phyloP scores from a whole-genome alignment of 37 sponge, comb jelly and placozoan species.

The Amphimedon queenslandica region DNA sequence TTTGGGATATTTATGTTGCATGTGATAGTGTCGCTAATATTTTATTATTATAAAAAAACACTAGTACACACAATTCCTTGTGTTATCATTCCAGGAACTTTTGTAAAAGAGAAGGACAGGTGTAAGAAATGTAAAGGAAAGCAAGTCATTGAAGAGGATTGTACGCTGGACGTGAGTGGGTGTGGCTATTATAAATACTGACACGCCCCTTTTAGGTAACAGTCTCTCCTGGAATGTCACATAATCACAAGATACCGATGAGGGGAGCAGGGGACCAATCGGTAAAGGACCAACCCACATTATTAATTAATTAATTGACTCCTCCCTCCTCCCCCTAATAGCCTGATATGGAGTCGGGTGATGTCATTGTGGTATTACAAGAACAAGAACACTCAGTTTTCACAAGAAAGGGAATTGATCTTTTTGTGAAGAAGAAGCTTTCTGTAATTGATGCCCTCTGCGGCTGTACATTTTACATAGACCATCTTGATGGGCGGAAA shows the following conservation, averaged over 20 bases:
- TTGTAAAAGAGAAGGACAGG: slow-evolving; percentile 71
- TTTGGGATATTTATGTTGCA: background rate
- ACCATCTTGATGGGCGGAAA: slow-evolving; percentile 76
- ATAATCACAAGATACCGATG: slow-evolving; percentile 81
- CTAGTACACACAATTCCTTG: background rate
- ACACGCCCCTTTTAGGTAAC: slow-evolving; percentile 75
- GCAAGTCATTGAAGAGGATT: slow-evolving; percentile 55
- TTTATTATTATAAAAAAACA: slow-evolving; percentile 6
- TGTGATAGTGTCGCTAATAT: background rate
- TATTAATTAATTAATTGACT: background rate
- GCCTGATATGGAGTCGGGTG: slow-evolving; percentile 87
- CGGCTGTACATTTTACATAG: slow-evolving; percentile 58
- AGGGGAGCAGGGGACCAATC: slow-evolving; percentile 69
- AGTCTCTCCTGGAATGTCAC: slow-evolving; percentile 73
- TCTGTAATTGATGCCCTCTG: slow-evolving; percentile 83
- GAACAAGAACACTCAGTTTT: slow-evolving; percentile 69
- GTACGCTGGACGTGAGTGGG: slow-evolving; percentile 62
- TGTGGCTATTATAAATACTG: background rate
- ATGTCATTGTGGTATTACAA: slow-evolving; percentile 82
- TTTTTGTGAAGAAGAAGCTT: slow-evolving; percentile 79
- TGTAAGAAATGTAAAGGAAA: slow-evolving; percentile 91
- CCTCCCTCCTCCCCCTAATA: slow-evolving; percentile 3
- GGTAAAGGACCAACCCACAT: slow-evolving; percentile 17
- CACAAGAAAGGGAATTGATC: slow-evolving; percentile 56
- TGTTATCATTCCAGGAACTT: slow-evolving; percentile 15